These are phyloP conservation scores for Eumerus sabulonum DNA, from an alignment of 2,888 invertebrate species.

Conservation along the genomic window DNA sequence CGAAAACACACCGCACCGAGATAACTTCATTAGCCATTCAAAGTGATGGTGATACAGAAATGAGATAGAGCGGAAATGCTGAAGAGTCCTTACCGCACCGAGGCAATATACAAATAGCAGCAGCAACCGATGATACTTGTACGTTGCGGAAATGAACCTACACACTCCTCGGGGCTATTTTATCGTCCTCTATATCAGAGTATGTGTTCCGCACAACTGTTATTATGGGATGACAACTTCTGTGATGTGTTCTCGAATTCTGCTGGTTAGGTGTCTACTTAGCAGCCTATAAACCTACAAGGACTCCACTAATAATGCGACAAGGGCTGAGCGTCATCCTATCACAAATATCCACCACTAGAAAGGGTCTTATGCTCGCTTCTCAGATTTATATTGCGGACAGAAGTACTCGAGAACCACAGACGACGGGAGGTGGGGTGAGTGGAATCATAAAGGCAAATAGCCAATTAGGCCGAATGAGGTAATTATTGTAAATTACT, in stretches of 20 bases:
- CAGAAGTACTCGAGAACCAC: neutral
- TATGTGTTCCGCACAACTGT: neutral
- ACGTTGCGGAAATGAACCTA: conserved; percentile 11
- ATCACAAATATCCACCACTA: too few species aligned
- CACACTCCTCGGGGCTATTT: conserved; percentile 22
- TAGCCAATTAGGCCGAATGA: conserved; percentile 66
- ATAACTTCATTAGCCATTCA: conserved; percentile 55
- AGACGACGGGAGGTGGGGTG: neutral
- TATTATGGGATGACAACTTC: conserved; percentile 17
- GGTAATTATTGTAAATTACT: conserved; percentile 68
- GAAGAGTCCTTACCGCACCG: too few species aligned
- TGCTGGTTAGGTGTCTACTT: conserved; percentile 58
- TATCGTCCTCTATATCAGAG: conserved; percentile 13
- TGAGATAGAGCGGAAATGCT: neutral
- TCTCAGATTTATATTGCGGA: conserved; percentile 25
- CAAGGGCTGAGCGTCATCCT: conserved; percentile 18
- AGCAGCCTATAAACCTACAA: conserved; percentile 51
- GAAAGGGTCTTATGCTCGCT: conserved; percentile 48
- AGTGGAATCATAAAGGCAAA: conserved; percentile 63
- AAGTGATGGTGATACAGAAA: conserved; percentile 25
- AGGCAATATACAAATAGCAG: too few species aligned
- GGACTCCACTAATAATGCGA: neutral
- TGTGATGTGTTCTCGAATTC: too few species aligned
- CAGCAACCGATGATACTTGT: conserved; percentile 20
- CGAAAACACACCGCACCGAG: conserved; percentile 8